Conservation (phyloP, 2,113 vertebrate genomes). For the Neolamprologus tretocephalus region DNA sequence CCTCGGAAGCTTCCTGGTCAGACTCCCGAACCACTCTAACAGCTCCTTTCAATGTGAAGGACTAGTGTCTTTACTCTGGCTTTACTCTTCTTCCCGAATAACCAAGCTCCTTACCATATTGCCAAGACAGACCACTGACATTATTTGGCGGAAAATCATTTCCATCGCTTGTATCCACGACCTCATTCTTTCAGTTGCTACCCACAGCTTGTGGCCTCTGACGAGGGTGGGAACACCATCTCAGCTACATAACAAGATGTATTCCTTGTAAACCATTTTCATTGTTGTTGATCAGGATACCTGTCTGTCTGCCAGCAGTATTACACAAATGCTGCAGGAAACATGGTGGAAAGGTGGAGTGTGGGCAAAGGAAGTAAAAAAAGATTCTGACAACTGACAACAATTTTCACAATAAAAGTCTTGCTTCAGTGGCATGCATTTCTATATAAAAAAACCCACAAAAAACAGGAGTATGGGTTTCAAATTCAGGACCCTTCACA, state of each 20-base stretch:
- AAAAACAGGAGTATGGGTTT: neutral
- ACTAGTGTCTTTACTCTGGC: neutral
- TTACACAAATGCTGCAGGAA: neutral
- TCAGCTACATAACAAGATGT: neutral
- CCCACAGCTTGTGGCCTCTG: neutral
- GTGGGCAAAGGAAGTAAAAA: neutral
- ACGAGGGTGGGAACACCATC: neutral
- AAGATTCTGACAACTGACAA: neutral
- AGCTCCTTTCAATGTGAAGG: neutral
- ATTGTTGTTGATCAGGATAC: neutral
- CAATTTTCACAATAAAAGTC: neutral
- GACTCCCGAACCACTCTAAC: neutral
- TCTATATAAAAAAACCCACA: rapidly evolving
- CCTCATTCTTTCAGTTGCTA: neutral
- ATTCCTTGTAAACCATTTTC: neutral
- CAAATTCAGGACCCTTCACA: neutral
- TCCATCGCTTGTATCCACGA: neutral
- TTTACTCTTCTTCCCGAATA: neutral
- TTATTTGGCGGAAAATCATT: neutral
- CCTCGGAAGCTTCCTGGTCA: neutral
- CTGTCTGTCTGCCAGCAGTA: neutral
- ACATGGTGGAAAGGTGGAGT: neutral
- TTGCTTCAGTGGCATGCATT: neutral
- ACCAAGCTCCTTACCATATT: neutral
- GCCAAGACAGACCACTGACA: neutral